These are phyloP conservation scores for Crypturellus tataupa DNA, from an alignment of 2,797 vertebrate genomes.

Conservation along the genomic window DNA sequence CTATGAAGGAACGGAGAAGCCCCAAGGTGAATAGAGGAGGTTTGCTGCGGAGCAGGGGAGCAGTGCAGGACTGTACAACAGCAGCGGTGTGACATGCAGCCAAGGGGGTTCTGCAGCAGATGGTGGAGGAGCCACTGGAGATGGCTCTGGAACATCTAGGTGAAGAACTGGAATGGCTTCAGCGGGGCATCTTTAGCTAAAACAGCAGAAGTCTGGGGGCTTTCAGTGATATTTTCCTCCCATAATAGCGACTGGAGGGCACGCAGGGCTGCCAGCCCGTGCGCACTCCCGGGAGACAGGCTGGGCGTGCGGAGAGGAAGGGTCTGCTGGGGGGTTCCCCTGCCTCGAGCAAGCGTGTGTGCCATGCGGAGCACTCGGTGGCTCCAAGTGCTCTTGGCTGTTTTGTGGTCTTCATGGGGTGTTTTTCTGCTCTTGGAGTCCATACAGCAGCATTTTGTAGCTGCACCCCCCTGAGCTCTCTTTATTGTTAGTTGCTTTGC, in stretches of 20 bases:
- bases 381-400: background rate
- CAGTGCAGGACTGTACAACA: constrained; percentile 27
- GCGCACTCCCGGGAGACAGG: background rate
- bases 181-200: constrained; percentile 42
- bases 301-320: background rate
- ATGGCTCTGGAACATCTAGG: constrained; percentile 26
- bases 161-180: background rate
- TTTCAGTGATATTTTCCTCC: constrained; percentile 6
- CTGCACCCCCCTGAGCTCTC: background rate
- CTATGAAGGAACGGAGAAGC: constrained; percentile 50
- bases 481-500: background rate
- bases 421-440: background rate
- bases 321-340: background rate
- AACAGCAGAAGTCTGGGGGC: background rate
- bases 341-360: background rate
- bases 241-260: constrained; percentile 33
- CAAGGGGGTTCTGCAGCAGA: constrained; percentile 47
- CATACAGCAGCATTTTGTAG: background rate
- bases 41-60: constrained; percentile 36
- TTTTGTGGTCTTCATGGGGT: background rate
- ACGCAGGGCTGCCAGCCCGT: constrained; percentile 3
- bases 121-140: constrained; percentile 28
- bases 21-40: constrained; percentile 5
- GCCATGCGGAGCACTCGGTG: background rate
- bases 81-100: background rate